These are phyloP conservation scores for Crocuta crocuta DNA, from an alignment of 2,113 vertebrate genomes.

Conservation along the genomic window DNA sequence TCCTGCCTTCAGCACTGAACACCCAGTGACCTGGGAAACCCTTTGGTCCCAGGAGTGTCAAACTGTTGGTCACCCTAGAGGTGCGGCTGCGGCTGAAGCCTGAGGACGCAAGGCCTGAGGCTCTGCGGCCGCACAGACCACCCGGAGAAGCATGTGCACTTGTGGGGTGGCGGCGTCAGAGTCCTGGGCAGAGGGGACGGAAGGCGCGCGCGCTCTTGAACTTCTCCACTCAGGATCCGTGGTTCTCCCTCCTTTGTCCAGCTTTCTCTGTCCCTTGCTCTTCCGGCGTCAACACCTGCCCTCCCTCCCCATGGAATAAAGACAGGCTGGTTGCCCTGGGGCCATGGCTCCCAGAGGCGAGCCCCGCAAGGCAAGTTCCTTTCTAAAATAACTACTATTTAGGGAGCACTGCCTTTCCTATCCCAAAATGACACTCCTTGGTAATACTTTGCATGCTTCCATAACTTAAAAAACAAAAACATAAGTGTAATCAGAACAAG, in stretches of 20 bases:
- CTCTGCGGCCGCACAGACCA: background rate
- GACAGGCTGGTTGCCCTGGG: background rate
- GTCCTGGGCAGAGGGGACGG: background rate
- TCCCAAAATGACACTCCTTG: background rate
- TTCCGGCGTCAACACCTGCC: background rate
- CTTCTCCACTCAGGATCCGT: background rate
- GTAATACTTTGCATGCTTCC: background rate
- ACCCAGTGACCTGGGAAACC: background rate
- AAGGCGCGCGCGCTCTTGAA: too few species aligned
- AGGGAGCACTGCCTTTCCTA: background rate
- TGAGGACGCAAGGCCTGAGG: background rate
- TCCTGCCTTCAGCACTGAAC: background rate
- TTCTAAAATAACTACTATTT: background rate
- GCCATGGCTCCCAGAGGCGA: background rate
- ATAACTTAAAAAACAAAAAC: background rate
- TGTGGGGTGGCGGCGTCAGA: background rate
- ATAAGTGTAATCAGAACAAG: background rate
- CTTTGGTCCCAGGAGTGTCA: background rate
- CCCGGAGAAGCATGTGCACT: background rate
- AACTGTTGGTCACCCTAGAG: background rate
- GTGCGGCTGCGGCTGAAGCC: background rate
- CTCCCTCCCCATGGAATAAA: accelerated
- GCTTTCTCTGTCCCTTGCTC: too few species aligned
- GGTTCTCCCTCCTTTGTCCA: background rate
- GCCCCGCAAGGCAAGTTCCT: background rate